Percentiles rank a stretch among this genome's conserved stretches.
phyloP scores from a whole-genome alignment of 1,140 invertebrate genomes.

The Oreohelix idahoensis region DNA sequence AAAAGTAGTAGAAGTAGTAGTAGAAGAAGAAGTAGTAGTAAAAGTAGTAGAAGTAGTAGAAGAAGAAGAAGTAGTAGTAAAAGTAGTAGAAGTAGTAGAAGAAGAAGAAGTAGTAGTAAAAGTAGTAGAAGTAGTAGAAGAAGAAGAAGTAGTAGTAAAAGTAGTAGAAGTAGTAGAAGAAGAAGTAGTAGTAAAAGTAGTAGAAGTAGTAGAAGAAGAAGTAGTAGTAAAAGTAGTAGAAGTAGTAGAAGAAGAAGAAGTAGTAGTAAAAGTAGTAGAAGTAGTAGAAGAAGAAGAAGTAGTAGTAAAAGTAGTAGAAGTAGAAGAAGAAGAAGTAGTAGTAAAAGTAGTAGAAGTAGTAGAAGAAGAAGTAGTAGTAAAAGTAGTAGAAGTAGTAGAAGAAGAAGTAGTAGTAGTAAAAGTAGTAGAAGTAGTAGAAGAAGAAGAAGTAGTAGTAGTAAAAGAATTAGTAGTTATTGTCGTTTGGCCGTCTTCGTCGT shows the following conservation, averaged over 20 bases:
- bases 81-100: background rate
- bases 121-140: background rate
- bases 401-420: too few relatives aligned
- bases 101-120: background rate
- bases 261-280: background rate
- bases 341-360: too few relatives aligned
- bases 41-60: background rate
- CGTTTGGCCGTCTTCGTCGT: too few relatives aligned
- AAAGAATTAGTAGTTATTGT: too few relatives aligned
- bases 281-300: too few relatives aligned
- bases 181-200: background rate
- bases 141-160: background rate
- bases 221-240: background rate
- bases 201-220: background rate
- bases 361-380: too few relatives aligned
- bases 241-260: background rate
- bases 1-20: background rate
- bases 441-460: too few relatives aligned
- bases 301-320: too few relatives aligned
- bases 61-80: background rate
- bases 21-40: background rate
- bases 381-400: too few relatives aligned
- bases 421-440: too few relatives aligned
- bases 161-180: background rate
- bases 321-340: too few relatives aligned